Evolutionary conservation across 30 jellyfish, hydroid and myxozoan genomes (phyloP).

Genomic region (Mastigias papua): DNA sequence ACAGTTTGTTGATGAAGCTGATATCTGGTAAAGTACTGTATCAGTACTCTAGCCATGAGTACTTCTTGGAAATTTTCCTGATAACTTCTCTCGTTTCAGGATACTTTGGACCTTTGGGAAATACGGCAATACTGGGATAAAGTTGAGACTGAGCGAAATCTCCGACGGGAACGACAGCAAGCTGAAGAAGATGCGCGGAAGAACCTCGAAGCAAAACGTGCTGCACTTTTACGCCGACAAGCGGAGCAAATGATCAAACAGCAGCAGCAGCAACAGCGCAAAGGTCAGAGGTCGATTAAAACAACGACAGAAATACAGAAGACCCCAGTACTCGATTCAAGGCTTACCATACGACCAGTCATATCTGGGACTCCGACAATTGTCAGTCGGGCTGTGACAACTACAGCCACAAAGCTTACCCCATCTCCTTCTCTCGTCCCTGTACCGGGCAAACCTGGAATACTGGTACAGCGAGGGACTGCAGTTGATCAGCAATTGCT

Average conservation of each 20-base stretch:
- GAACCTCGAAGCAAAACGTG: conserved; percentile 73
- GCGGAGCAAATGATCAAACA: conserved; percentile 79
- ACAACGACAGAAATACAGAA: conserved; percentile 3
- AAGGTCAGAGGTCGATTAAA: conserved; percentile 29
- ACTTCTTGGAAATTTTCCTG: background rate
- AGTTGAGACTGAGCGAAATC: conserved; percentile 89
- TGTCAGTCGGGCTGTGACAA: conserved; percentile 22
- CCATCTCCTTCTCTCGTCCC: conserved; percentile 49
- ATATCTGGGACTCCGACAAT: conserved; percentile 41
- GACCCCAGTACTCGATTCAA: conserved; percentile 30
- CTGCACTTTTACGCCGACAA: conserved; percentile 70
- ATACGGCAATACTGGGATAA: conserved; percentile 98
- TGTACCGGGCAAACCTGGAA: conserved; percentile 70
- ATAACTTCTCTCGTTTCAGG: conserved; percentile 39
- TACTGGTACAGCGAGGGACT: conserved; percentile 20
- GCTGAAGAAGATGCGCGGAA: conserved; percentile 86
- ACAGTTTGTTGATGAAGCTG: no score
- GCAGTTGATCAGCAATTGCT: conserved; percentile 16
- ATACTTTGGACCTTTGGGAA: conserved; percentile 91
- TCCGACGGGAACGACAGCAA: conserved; percentile 73
- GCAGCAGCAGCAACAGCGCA: conserved; percentile 71
- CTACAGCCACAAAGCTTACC: conserved; percentile 23
- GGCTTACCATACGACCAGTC: conserved; percentile 64
- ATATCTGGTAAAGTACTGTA: no score
- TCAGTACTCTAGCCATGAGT: no score